Evolutionary conservation across 2,113 vertebrate genomes (phyloP).

Genomic region (Sus scrofa): DNA sequence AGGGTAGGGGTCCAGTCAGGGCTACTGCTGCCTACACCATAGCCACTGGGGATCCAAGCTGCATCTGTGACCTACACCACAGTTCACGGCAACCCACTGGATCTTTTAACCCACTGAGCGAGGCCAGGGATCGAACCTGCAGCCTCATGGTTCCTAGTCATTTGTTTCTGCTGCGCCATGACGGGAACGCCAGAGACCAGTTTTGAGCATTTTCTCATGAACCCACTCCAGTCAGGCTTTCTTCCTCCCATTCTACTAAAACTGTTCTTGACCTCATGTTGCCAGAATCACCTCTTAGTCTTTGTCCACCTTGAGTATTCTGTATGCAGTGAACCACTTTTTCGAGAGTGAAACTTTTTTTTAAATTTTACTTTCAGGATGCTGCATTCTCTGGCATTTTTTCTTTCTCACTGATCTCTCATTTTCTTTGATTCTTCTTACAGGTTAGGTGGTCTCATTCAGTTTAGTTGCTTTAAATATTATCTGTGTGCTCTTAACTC

Average conservation of each 20-base stretch:
- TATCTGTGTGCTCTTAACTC: background rate
- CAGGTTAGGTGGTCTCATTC: background rate
- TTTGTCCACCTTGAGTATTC: background rate
- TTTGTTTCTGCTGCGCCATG: no score
- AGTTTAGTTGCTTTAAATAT: background rate
- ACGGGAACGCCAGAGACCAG: no score
- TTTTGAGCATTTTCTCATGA: background rate
- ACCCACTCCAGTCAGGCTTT: background rate
- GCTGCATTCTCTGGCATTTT: background rate
- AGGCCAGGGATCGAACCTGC: no score
- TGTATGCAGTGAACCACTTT: background rate
- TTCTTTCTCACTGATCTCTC: background rate
- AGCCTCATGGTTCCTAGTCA: no score
- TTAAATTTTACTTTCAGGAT: background rate
- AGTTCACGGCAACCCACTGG: no score
- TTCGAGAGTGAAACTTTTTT: background rate
- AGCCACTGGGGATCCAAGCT: no score
- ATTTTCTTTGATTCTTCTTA: background rate
- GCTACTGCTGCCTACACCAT: no score
- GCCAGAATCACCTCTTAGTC: background rate
- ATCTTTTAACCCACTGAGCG: no score
- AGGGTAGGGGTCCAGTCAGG: no score
- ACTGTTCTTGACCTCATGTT: background rate
- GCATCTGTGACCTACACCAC: no score
- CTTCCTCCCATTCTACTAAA: rapidly evolving